These are phyloP conservation scores for Malthinus flaveolus DNA, from an alignment of 2,888 invertebrate genomes.

Conservation along the genomic window DNA sequence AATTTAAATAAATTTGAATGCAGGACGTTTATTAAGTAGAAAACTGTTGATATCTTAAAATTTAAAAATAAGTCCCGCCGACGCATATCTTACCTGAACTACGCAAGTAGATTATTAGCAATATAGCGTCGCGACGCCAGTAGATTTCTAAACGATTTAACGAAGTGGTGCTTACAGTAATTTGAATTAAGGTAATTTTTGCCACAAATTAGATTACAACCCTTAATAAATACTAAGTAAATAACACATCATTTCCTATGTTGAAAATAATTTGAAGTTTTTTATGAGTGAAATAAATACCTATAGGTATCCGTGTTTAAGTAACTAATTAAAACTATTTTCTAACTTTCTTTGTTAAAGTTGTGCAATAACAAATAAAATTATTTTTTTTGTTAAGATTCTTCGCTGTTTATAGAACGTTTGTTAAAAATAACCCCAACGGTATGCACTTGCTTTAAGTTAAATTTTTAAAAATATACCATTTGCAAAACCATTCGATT, in stretches of 20 bases:
- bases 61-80: conserved; percentile 5
- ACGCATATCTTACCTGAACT: background rate
- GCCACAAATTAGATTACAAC: background rate
- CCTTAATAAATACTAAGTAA: background rate
- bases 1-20: too few species aligned
- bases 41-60: background rate
- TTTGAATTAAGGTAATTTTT: conserved; percentile 3
- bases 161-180: conserved; percentile 32
- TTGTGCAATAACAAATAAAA: too few species aligned
- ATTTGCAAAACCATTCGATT: background rate
- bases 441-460: background rate
- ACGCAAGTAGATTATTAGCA: conserved; percentile 17
- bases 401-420: background rate
- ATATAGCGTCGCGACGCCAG: conserved; percentile 30
- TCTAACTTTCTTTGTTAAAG: background rate
- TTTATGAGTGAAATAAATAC: too few species aligned
- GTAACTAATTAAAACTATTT: background rate
- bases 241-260: background rate
- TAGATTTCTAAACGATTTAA: conserved; percentile 33
- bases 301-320: too few species aligned
- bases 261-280: background rate
- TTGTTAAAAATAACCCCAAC: conserved; percentile 2
- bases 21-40: background rate
- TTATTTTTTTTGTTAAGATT: background rate
- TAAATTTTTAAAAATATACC: background rate